phyloP scores from a whole-genome alignment of 1,140 invertebrate genomes.

The Belonocnema kinseyi region DNA sequence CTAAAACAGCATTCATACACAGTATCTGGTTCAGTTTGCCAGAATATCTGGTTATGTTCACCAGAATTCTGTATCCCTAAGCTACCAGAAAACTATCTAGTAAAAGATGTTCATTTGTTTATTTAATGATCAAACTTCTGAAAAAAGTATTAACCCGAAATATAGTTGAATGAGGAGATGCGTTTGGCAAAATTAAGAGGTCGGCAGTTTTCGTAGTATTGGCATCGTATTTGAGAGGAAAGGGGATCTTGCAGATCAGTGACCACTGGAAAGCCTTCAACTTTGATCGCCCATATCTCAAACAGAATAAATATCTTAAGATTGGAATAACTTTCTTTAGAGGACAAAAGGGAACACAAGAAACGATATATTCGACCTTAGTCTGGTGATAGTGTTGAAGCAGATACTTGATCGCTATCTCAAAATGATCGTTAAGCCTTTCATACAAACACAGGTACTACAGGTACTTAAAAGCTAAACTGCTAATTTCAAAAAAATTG shows the following conservation, averaged over 20 bases:
- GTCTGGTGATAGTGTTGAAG: background rate
- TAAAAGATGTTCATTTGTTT: background rate
- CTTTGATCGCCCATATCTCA: slow-evolving; percentile 23
- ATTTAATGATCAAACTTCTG: background rate
- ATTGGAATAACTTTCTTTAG: background rate
- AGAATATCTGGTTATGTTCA: no score
- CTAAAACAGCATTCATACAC: no score
- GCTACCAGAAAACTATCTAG: no score
- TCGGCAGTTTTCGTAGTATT: background rate
- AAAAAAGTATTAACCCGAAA: background rate
- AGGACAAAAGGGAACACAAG: background rate
- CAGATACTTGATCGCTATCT: background rate
- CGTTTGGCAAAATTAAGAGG: background rate
- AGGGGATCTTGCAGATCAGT: slow-evolving; percentile 12
- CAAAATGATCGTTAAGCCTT: background rate
- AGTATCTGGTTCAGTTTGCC: no score
- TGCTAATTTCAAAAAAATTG: background rate
- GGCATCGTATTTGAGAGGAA: background rate
- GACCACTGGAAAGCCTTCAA: slow-evolving; percentile 18
- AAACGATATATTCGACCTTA: slow-evolving; percentile 11
- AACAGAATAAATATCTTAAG: slow-evolving; percentile 17
- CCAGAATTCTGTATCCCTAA: no score
- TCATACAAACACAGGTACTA: background rate
- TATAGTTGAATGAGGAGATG: background rate
- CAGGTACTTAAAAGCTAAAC: no score